phyloP scores from a whole-genome alignment of 1,140 invertebrate species.

The Dreissena polymorpha region DNA sequence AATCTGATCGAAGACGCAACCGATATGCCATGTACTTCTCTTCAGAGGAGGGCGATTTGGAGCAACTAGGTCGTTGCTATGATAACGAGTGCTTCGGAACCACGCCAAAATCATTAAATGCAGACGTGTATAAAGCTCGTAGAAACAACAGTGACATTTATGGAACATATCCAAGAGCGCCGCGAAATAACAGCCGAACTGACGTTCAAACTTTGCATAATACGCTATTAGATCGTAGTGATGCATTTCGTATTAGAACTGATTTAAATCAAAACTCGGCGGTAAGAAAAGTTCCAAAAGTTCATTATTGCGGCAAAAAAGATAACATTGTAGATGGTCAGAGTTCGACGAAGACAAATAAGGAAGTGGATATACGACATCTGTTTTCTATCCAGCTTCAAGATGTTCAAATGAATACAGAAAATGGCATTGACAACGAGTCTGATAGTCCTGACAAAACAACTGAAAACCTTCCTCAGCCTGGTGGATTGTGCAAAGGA shows the following conservation, averaged over 20 bases:
- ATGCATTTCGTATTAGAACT: background rate
- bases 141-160: slow-evolving; percentile 3
- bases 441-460: background rate
- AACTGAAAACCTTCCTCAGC: background rate
- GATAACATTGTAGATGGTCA: too few relatives aligned
- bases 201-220: background rate
- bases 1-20: background rate
- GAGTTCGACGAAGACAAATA: background rate
- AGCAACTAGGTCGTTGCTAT: background rate
- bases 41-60: background rate
- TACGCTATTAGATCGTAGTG: background rate
- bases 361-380: slow-evolving; percentile 8
- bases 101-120: background rate
- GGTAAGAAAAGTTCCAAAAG: too few relatives aligned
- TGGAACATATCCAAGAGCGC: slow-evolving; percentile 33
- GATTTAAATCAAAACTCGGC: background rate
- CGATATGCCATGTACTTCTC: slow-evolving; percentile 33
- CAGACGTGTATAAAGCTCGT: background rate
- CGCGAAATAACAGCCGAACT: slow-evolving; percentile 19
- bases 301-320: too few relatives aligned
- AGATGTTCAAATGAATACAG: background rate
- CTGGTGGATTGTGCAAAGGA: background rate
- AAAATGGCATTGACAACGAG: too few relatives aligned
- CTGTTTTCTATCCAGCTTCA: slow-evolving; percentile 21
- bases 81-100: background rate